Percentiles rank a stretch among this genome's conserved stretches.
phyloP scores from a whole-genome alignment of 2,888 invertebrate species.

The Phania funesta region DNA sequence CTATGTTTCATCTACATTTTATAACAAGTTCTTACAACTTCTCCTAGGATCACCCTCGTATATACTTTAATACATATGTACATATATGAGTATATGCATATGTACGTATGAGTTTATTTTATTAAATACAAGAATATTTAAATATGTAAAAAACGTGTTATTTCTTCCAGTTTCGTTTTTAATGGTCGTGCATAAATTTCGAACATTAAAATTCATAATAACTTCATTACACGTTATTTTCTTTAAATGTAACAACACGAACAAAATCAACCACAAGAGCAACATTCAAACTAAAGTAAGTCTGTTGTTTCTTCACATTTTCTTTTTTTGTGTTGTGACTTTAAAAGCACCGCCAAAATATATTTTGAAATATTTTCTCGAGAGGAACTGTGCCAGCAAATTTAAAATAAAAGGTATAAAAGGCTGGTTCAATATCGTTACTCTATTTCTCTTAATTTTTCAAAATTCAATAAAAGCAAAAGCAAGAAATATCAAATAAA shows the following conservation, averaged over 20 bases:
- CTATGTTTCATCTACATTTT: background rate
- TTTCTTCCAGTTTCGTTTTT: constrained; percentile 69
- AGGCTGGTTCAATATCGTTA: too few relatives aligned
- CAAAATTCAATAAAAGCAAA: too few relatives aligned
- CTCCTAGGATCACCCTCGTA: background rate
- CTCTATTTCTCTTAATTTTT: too few relatives aligned
- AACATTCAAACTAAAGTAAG: background rate
- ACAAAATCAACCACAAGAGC: background rate
- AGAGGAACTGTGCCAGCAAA: too few relatives aligned
- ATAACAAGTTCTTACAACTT: too few relatives aligned
- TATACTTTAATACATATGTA: too few relatives aligned
- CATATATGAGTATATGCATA: too few relatives aligned
- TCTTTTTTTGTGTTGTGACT: background rate
- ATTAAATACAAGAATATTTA: constrained; percentile 62
- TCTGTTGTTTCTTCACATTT: background rate
- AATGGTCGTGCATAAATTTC: too few relatives aligned
- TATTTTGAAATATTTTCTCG: too few relatives aligned
- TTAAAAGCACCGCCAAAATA: background rate
- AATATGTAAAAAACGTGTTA: constrained; percentile 76
- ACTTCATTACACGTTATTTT: constrained; percentile 75
- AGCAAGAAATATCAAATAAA: too few relatives aligned
- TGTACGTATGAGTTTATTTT: background rate
- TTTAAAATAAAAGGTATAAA: too few relatives aligned
- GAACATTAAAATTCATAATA: constrained; percentile 76
- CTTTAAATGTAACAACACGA: constrained; percentile 29